Base-by-base conservation (phyloP, 2,113 vertebrate species). In the Paradoxurus hermaphroditus region DNA sequence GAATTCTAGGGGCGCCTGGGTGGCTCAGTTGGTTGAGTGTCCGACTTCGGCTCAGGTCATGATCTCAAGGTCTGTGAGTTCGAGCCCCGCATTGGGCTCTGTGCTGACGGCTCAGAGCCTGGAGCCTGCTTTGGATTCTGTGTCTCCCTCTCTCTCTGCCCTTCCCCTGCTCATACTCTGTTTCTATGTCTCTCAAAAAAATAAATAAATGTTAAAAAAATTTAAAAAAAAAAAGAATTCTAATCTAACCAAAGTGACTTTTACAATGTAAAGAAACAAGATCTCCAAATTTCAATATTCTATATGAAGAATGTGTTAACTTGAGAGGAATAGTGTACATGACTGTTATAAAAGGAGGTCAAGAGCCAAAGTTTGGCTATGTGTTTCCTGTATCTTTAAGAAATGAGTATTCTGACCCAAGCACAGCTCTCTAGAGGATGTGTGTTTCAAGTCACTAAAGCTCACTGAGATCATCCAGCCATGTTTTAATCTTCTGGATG, bases 241-340 rank as follows among this genome's bases (percentile, higher is more conserved):
- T 82, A 94, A 70, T 53, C 36, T 63, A 93, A 91, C 72, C 65
- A 49, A 62, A 27, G 8, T 88, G 23, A 86, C 16, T 90, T 85
- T 72, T 90, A 77, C 31, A 92, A 92, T 51, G 62, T 11, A 63
- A 94, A 87, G 36, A 91, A 90, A 95, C 16, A 79, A 56, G 81
- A 78, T 77, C 49, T 53, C 59, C 77, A 82, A 49, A 25, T 63
- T 90, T 84, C 77, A 72, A 36, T 36, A 82, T 7, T 51, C 23
- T 36, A 9, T 31, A 72, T 49, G 44, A 97, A 87, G 78, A 88
- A 75, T 0, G 0, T 29, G 21, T 56, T 88, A 86, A 75, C 49
- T 13, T 65, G 18, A 93, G 19, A 59, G 77, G 73, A 95, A 83
- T 0, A 46, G 27, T 53, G 25, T 53, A 72, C 91, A 31, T 11